Conservation (phyloP, 1,140 invertebrate species). For the Bombyx mandarina region DNA sequence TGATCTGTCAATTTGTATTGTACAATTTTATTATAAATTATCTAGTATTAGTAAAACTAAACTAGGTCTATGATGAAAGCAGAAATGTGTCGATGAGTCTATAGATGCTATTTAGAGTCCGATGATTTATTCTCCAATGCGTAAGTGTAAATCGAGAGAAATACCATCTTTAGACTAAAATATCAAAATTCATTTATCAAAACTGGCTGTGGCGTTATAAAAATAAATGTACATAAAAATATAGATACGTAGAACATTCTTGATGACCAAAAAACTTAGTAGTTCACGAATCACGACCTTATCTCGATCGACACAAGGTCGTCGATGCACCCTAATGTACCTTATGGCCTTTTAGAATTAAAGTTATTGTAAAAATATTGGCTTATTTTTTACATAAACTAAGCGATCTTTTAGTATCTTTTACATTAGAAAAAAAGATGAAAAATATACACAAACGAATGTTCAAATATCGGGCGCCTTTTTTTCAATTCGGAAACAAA, state of each 20-base stretch:
- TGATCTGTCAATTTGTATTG: not conserved
- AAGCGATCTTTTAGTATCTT: no score
- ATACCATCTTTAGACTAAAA: no score
- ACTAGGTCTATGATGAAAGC: not conserved
- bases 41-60: not conserved
- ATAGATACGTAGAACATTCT: not conserved
- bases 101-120: no score
- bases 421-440: no score
- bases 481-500: no score
- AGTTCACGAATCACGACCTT: not conserved
- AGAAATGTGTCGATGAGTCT: no score
- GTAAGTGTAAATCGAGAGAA: no score
- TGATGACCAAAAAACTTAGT: constrained; percentile 3
- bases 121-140: no score
- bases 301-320: no score
- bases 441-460: no score
- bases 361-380: not conserved
- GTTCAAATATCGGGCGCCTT: no score
- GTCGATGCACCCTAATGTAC: constrained; percentile 3
- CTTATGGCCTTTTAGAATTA: constrained; percentile 10
- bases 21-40: not conserved
- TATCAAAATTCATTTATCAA: constrained; percentile 3
- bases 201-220: constrained; percentile 3
- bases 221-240: not conserved
- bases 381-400: no score